These are phyloP conservation scores for Acleris emargana DNA, from an alignment of 2,888 invertebrate species.

Conservation along the genomic window DNA sequence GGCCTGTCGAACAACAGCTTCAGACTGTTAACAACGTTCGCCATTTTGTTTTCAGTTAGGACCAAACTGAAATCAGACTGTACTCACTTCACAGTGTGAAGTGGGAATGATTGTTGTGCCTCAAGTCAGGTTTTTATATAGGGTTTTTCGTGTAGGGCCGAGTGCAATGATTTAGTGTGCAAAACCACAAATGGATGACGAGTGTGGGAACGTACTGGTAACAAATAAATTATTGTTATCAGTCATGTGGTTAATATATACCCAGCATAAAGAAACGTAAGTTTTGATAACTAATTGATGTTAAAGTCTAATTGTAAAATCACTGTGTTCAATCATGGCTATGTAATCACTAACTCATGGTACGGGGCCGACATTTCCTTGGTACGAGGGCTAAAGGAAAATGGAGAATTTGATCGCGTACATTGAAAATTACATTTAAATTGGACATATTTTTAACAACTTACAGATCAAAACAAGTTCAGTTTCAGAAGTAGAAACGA, in stretches of 20 bases:
- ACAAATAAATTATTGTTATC: constrained; percentile 11
- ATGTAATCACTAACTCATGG: no score
- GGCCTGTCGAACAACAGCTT: constrained; percentile 84
- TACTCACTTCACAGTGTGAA: constrained; percentile 73
- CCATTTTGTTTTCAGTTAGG: constrained; percentile 53
- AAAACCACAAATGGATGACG: constrained; percentile 40
- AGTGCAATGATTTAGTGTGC: constrained; percentile 48
- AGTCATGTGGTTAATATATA: constrained; percentile 15
- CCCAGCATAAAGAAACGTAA: no score
- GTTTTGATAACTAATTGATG: no score
- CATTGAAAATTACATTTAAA: no score
- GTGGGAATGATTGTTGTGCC: constrained; percentile 51
- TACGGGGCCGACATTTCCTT: no score
- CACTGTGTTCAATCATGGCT: no score
- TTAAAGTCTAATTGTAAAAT: no score
- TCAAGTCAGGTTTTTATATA: constrained; percentile 45
- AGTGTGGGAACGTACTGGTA: constrained; percentile 14
- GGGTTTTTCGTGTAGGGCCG: constrained; percentile 38
- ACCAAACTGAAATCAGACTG: constrained; percentile 36
- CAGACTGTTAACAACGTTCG: constrained; percentile 53
- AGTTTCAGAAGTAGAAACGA: no score
- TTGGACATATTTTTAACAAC: no score
- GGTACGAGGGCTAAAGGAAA: no score
- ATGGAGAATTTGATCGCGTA: no score
- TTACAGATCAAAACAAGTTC: no score